Base-by-base conservation (phyloP, 30 jellyfish, hydroid and myxozoan species). In the Hydractinia symbiolongicarpus region DNA sequence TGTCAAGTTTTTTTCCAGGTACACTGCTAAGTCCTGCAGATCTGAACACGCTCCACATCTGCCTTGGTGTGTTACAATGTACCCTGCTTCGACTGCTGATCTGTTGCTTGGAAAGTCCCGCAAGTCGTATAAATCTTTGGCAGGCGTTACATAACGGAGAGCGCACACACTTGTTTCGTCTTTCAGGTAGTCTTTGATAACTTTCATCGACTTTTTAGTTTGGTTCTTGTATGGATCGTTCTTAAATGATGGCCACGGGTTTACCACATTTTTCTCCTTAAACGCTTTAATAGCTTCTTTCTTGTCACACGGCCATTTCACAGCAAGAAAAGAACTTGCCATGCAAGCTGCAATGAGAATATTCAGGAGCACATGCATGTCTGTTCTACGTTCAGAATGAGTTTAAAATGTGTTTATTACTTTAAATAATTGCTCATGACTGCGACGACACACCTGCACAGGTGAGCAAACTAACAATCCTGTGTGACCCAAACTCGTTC, bases 31-130 rank as follows among this genome's bases (percentile, higher is more conserved):
- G 54, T 84, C 93, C 50, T 56, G 53, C 5, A 84, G 49, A 57
- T 67, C 77, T 61, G 93, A 84, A 79, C 93, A 84, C 4, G 93
- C 93, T 56, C 93, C 93, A 66, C 93, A 84, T 44, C 64, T 70
- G 7, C 93, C 93, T 50, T 84, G 93, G 73, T 84, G 93, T 16
- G 93, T 84, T 11, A 84, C 93, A 79, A 76, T 76, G 68, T 76
- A 84, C 15, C 86, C 83, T 11, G 83, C 87, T 10, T 64, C 55
- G 17, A 17, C 79, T 15, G 93, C 93, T 5, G 54, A 72, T 40
- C 11, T 55, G 76, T 75, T 77, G 73, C 82, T 55, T 66, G 40
- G 50, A 50, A 84, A 84, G 19, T 76, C 79, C 9, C 86, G 83
- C 21, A 77, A 66, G 19, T 84, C 93, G 84, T 84, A 84, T 40